Evolutionary conservation across 2,113 vertebrate genomes (phyloP).

Genomic region (Percopsis transmontana): DNA sequence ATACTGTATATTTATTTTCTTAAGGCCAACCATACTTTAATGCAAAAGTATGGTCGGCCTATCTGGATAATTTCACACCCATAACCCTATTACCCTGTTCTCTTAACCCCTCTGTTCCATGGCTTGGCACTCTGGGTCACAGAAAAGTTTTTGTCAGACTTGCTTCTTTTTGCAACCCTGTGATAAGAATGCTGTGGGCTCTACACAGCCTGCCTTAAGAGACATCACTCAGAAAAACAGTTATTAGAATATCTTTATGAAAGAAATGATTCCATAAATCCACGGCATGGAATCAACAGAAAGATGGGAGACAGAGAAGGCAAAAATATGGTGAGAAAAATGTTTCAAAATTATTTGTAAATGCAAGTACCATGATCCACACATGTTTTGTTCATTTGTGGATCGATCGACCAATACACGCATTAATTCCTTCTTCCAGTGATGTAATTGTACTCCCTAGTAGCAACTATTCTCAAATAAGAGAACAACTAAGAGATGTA

Average conservation of each 20-base stretch:
- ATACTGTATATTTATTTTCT: neutral
- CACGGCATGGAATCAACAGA: constrained; percentile 21
- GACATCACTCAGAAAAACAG: constrained; percentile 13
- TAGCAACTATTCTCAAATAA: too few species aligned
- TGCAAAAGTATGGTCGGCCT: neutral
- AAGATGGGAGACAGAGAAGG: constrained; percentile 23
- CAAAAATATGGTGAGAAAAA: constrained; percentile 32
- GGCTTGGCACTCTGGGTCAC: constrained; percentile 23
- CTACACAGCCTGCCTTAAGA: constrained; percentile 29
- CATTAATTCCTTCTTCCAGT: too few species aligned
- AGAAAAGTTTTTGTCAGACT: constrained; percentile 28
- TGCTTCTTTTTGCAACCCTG: constrained; percentile 44
- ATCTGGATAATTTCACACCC: constrained; percentile 36
- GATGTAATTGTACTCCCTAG: too few species aligned
- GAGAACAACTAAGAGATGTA: too few species aligned
- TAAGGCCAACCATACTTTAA: constrained; percentile 3
- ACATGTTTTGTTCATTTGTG: too few species aligned
- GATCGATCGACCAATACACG: too few species aligned
- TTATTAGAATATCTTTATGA: constrained; percentile 42
- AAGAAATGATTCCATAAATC: constrained; percentile 39
- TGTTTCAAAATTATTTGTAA: too few species aligned
- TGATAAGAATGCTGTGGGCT: constrained; percentile 43
- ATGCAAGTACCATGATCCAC: too few species aligned
- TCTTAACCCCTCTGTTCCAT: constrained; percentile 4
- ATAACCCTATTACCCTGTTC: constrained; percentile 5